Conservation (phyloP, 2,888 invertebrate genomes). For the Pegoplata infirma region DNA sequence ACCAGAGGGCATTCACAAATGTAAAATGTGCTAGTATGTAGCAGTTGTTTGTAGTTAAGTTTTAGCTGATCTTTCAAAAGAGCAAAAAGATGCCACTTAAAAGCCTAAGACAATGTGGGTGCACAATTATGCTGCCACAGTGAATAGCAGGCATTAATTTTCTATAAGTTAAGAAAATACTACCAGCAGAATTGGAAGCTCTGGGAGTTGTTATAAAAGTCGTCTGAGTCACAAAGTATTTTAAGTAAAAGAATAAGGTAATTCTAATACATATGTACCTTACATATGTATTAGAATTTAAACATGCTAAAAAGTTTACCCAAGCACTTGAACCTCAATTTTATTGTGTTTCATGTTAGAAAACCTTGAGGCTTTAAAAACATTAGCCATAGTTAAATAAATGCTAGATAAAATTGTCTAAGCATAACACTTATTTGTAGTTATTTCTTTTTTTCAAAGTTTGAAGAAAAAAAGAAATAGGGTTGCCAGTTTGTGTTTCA, state of each 20-base stretch:
- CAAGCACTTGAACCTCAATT: constrained; percentile 52
- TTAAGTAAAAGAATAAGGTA: not conserved
- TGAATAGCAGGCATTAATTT: constrained; percentile 58
- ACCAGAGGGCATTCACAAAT: constrained; percentile 2
- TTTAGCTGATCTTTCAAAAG: constrained; percentile 38
- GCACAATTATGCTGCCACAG: constrained; percentile 61
- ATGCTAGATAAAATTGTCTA: constrained; percentile 36
- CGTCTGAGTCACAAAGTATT: not conserved
- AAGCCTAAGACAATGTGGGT: constrained; percentile 55
- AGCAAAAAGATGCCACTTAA: constrained; percentile 51
- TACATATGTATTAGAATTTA: constrained; percentile 9
- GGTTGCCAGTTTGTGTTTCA: too few species aligned
- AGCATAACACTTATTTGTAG: not conserved
- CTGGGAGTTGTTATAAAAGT: constrained; percentile 21
- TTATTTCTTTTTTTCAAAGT: not conserved
- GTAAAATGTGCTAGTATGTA: too few species aligned
- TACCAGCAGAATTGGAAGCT: constrained; percentile 37
- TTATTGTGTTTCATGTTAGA: constrained; percentile 43
- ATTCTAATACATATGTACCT: too few species aligned
- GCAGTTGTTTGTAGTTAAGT: constrained; percentile 19
- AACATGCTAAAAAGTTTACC: constrained; percentile 37
- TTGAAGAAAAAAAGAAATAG: too few species aligned
- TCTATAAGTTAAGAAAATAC: constrained; percentile 48
- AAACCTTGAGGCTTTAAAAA: constrained; percentile 41
- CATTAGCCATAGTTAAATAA: constrained; percentile 39